These are phyloP conservation scores for Drosophila ercepeae DNA, from an alignment of 1,140 invertebrate species.

Conservation along the genomic window DNA sequence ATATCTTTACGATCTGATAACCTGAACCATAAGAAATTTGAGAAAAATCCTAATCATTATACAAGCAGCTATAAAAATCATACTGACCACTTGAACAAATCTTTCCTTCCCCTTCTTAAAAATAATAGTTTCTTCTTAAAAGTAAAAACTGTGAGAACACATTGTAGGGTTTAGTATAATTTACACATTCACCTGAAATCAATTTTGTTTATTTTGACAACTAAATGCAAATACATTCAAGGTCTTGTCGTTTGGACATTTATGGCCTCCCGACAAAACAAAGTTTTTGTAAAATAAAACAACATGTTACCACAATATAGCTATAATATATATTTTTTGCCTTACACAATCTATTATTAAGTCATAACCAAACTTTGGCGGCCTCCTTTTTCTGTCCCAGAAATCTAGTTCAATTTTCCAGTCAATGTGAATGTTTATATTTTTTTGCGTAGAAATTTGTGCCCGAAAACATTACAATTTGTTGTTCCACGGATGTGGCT, in stretches of 20 bases:
- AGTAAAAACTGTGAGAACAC: too few relatives aligned
- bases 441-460: conserved; percentile 12
- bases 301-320: not conserved
- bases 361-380: not conserved
- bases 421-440: conserved; percentile 15
- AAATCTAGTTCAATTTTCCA: not conserved
- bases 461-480: conserved; percentile 10
- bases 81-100: too few relatives aligned
- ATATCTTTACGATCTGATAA: too few relatives aligned
- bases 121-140: too few relatives aligned
- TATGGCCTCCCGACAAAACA: not conserved
- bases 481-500: conserved; percentile 19
- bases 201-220: not conserved
- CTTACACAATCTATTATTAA: not conserved
- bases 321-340: not conserved
- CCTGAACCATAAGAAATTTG: too few relatives aligned
- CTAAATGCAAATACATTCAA: not conserved
- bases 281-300: not conserved
- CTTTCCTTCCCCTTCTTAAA: too few relatives aligned
- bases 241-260: not conserved
- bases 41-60: too few relatives aligned
- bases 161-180: not conserved
- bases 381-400: not conserved
- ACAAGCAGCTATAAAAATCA: too few relatives aligned
- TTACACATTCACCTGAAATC: not conserved